Conservation (phyloP, 2,113 vertebrate species). For the Podiceps cristatus region DNA sequence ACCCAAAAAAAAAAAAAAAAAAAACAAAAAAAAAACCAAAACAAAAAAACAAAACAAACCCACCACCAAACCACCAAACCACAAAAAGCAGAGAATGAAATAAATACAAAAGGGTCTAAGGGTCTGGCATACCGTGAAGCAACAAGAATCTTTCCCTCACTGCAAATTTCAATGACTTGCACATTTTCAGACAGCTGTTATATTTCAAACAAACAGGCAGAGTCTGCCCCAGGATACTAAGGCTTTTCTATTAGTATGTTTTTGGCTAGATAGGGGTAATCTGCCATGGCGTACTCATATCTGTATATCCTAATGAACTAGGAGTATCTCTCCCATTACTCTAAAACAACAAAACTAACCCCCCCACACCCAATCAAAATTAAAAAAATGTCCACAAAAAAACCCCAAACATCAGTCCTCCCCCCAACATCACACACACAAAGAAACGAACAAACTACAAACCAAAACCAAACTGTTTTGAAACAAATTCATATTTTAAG, state of each 20-base stretch:
- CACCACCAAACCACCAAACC: no score
- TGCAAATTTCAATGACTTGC: not conserved
- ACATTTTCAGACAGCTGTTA: conserved; percentile 27
- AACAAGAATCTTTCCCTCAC: not conserved
- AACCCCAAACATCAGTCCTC: not conserved
- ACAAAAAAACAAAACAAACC: not conserved
- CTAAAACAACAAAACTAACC: not conserved
- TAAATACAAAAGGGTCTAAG: not conserved
- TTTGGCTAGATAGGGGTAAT: not conserved
- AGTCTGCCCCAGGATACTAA: not conserved
- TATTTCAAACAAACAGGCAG: conserved; percentile 28
- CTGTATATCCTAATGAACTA: not conserved
- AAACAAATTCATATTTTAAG: not conserved
- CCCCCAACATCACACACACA: fast-evolving
- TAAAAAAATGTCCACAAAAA: not conserved
- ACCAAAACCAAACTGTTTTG: not conserved
- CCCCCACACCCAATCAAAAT: no score
- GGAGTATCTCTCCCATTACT: not conserved
- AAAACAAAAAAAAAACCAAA: not conserved
- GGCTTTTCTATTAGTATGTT: not conserved
- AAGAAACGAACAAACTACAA: not conserved
- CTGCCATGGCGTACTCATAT: not conserved
- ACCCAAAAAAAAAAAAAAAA: not conserved
- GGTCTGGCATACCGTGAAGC: not conserved
- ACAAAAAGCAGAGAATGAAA: not conserved